Percentiles rank a stretch among this genome's conserved stretches.
These are phyloP conservation scores for Aporophyla nigra DNA, from an alignment of 2,888 invertebrate genomes.

Conservation along the genomic window DNA sequence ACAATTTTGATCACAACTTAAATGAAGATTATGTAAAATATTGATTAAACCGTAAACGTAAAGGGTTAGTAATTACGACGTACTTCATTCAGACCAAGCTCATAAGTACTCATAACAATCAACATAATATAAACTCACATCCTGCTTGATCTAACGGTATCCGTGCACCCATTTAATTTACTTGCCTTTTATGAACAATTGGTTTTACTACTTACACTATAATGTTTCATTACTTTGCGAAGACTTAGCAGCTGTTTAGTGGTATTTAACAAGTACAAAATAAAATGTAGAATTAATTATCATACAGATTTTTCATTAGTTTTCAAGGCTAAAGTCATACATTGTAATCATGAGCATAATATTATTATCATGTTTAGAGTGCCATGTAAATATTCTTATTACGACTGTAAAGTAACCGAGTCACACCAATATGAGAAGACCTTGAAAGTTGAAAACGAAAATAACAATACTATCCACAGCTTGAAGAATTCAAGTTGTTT, in stretches of 20 bases:
- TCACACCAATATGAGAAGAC: conserved; percentile 39
- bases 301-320: conserved; percentile 16
- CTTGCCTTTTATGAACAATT: conserved; percentile 13
- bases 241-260: conserved; percentile 26
- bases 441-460: conserved; percentile 52
- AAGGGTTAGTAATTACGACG: conserved; percentile 1
- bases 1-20: conserved; percentile 1
- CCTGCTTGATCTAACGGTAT: conserved; percentile 42
- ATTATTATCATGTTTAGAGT: conserved; percentile 22
- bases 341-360: conserved; percentile 33
- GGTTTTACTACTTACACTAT: background rate
- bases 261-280: conserved; percentile 29
- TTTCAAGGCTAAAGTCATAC: conserved; percentile 21
- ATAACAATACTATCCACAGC: conserved; percentile 46
- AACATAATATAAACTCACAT: conserved; percentile 9
- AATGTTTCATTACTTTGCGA: conserved; percentile 34
- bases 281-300: conserved; percentile 39
- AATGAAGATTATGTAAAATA: background rate
- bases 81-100: conserved; percentile 14
- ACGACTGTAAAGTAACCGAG: conserved; percentile 9
- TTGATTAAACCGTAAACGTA: background rate
- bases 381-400: conserved; percentile 35
- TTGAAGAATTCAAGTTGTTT: conserved; percentile 33
- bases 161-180: conserved; percentile 21
- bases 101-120: background rate